Evolutionary conservation across 2,888 invertebrate species (phyloP), one percentile per base, ranked within the genome.

Genomic region (Oxyteleia sp.): DNA sequence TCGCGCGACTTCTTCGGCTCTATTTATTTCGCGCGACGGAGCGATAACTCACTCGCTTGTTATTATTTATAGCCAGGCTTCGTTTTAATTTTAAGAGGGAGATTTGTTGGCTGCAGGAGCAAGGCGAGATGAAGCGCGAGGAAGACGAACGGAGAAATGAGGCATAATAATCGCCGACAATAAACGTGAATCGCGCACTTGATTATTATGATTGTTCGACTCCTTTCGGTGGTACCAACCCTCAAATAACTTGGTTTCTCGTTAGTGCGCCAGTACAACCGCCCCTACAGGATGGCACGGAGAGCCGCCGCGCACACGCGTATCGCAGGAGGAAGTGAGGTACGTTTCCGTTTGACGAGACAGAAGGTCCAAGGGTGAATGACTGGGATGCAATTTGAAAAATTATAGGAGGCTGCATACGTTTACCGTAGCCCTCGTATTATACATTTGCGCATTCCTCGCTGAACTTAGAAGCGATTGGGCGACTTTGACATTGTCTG

Each of bases 141-240:
- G 32, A 49, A 68, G 64, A 72, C 35, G 69, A 38, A 57, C 59
- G 45, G 47, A 79, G 68, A 82, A 76, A 75, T 75, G 74, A 66
- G 64, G 47, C 83, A 74, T 87, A 90, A 90, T 90, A 91, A 91
- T 91, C 90, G 88, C 82, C 86, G 88, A 90, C 90, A 90, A 91
- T 91, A 90, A 91, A 91, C 88, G 88, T 89, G 89, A 91, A 90
- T 90, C 88, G 91, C 87, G 87, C 82, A 90, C 90, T 92, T 91
- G 92, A 92, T 92, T 92, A 92, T 91, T 91, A 89, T 92, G 89
- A 92, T 92, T 91, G 90, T 86, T 76, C 89, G 88, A 87, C 89
- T 90, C 87, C 90, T 91, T 89, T 91, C 87, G 87, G 84, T 85
- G 76, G 64, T 61, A 59, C 71, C 87, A 85, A 89, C 91, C 90